Evolutionary conservation across 2,888 invertebrate genomes (phyloP), one percentile per base, ranked within the genome.

Genomic region (Flabesymbios commensalis): DNA sequence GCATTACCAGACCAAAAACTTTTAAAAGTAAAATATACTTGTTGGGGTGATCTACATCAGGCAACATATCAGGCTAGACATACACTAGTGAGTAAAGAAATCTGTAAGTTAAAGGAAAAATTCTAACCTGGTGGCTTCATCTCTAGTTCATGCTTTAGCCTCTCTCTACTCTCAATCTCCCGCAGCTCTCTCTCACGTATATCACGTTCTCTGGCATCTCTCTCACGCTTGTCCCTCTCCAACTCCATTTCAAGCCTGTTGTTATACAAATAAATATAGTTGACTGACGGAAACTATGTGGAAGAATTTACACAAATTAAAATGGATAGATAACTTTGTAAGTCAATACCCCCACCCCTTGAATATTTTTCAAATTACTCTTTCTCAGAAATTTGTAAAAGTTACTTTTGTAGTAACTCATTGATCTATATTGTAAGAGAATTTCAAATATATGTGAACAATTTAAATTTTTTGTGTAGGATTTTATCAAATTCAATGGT

Each of bases 121-220:
- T 33, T 29, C 51, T 51, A 53, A 63, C 80, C 80, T 65, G 76
- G 78, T 41, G 81, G 79, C 70, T 84, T 88, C 87, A 81, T 87
- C 88, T 84, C 95, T 65, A 81, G 69, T 90, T 85, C 95, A 78
- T 94, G 94, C 84, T 94, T 93, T 68, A 94, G 86, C 69, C 93
- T 86, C 76, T 92, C 92, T 78, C 90, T 90, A 68, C 92, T 85
- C 79, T 93, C 83, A 74, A 80, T 70, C 65, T 92, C 92, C 26
- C 88, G 78, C 36, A 88, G 82, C 73, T 88, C 88, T 7, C 87
- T 80, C 71, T 86, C 81, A 58, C 81, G 64, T 19, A 79, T 59
- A 42, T 80, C 80, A n/a, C 81, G 54, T 59, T 81, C 81, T 32
- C 81, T 67, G 4, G 76, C 77, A 57, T 80, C 80, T 17, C 80